Conservation (phyloP, 2,888 invertebrate genomes). For the Philhelius pedissequus region DNA sequence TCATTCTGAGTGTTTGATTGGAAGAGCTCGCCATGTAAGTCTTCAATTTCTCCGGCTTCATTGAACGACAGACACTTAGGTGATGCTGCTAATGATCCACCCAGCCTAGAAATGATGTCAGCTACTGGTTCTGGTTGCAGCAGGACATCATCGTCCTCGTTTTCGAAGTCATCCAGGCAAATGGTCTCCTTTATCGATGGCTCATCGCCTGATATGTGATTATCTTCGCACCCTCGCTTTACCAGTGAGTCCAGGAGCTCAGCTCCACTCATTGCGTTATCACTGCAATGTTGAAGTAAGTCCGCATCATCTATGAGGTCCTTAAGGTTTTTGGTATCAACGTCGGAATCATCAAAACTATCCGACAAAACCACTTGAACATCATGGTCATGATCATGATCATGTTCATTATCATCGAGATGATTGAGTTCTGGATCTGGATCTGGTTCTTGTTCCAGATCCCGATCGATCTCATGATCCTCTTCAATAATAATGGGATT, state of each 20-base stretch:
- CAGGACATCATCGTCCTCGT: constrained; percentile 80
- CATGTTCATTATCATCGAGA: too few species aligned
- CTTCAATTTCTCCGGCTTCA: constrained; percentile 78
- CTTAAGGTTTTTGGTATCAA: constrained; percentile 76
- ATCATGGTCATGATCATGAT: too few species aligned
- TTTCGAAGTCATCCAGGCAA: constrained; percentile 78
- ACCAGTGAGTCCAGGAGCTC: constrained; percentile 82
- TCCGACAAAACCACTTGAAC: constrained; percentile 59
- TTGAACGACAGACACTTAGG: constrained; percentile 78
- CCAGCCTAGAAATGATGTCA: constrained; percentile 83
- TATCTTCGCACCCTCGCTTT: constrained; percentile 83
- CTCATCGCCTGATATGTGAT: constrained; percentile 78
- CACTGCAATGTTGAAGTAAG: constrained; percentile 76
- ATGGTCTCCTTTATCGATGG: constrained; percentile 71
- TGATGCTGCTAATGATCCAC: constrained; percentile 81
- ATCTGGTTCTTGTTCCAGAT: constrained; percentile 10
- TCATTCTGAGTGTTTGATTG: constrained; percentile 70
- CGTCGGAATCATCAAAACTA: constrained; percentile 72
- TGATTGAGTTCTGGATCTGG: not conserved
- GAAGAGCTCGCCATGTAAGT: constrained; percentile 76
- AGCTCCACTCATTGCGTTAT: constrained; percentile 78
- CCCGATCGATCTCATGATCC: constrained; percentile 19
- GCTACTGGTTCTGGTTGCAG: constrained; percentile 80
- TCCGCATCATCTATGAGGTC: constrained; percentile 77
- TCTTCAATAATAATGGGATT: constrained; percentile 15